These are phyloP conservation scores for Zaprionus tsacasi DNA, from an alignment of 1,140 invertebrate species.

Conservation along the genomic window DNA sequence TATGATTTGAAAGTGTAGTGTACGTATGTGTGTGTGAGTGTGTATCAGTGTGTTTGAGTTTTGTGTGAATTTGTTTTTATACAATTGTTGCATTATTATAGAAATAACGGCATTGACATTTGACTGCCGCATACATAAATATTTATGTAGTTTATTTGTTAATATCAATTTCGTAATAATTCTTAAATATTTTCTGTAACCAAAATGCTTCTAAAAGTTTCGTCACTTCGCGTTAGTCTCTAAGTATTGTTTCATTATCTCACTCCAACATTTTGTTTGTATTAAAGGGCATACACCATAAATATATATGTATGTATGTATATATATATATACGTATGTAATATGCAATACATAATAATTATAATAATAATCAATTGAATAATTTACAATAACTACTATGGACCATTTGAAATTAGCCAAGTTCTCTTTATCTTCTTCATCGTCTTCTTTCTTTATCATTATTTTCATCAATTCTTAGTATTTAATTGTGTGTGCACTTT, in stretches of 20 bases:
- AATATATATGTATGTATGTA: slow-evolving; percentile 8
- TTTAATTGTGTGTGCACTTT: slow-evolving; percentile 41
- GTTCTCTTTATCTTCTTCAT: slow-evolving; percentile 16
- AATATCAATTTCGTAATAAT: slow-evolving; percentile 56
- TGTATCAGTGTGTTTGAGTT: background rate
- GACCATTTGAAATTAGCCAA: slow-evolving; percentile 69
- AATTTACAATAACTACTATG: slow-evolving; percentile 78
- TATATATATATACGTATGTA: slow-evolving; percentile 3
- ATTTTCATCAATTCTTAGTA: slow-evolving; percentile 22
- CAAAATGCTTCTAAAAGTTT: slow-evolving; percentile 80
- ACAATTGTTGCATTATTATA: slow-evolving; percentile 62
- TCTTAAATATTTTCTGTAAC: slow-evolving; percentile 76
- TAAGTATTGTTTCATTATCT: slow-evolving; percentile 84
- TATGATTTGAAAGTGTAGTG: slow-evolving; percentile 17
- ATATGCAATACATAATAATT: slow-evolving; percentile 14
- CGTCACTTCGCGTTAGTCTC: slow-evolving; percentile 76
- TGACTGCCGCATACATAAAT: slow-evolving; percentile 53
- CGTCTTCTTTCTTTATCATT: background rate
- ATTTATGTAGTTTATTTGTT: slow-evolving; percentile 43
- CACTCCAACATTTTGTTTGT: slow-evolving; percentile 76
- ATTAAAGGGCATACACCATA: slow-evolving; percentile 69
- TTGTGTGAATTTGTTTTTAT: slow-evolving; percentile 44
- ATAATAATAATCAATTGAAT: slow-evolving; percentile 58
- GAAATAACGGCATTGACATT: slow-evolving; percentile 51
- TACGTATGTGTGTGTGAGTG: slow-evolving; percentile 3